These are phyloP conservation scores for Steinernema feltiae DNA, from an alignment of 1,140 invertebrate species.

Conservation along the genomic window DNA sequence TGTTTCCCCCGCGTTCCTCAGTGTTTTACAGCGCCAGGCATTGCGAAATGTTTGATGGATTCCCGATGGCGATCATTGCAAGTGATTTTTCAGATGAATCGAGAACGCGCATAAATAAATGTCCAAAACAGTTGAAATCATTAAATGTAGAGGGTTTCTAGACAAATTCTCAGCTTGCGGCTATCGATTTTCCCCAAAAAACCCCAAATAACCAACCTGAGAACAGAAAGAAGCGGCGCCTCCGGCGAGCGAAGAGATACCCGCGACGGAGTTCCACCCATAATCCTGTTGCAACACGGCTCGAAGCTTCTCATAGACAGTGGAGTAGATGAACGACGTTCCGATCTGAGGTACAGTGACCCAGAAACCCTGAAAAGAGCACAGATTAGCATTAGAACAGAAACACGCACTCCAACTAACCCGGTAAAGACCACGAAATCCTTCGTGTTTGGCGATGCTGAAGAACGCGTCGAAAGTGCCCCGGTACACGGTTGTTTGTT, in stretches of 20 bases:
- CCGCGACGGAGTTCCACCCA: slow-evolving; percentile 47
- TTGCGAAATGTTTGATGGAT: no score
- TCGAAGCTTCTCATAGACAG: slow-evolving; percentile 82
- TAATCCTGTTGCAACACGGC: slow-evolving; percentile 65
- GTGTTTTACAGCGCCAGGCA: no score
- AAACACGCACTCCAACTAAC: slow-evolving; percentile 54
- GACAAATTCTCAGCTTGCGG: neutral
- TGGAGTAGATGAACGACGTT: slow-evolving; percentile 69
- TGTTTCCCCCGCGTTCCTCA: no score
- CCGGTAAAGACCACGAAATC: slow-evolving; percentile 75
- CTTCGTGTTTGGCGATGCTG: slow-evolving; percentile 79
- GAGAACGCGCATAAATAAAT: no score
- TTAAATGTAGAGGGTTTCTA: neutral
- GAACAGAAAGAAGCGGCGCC: slow-evolving; percentile 81
- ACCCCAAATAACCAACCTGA: slow-evolving; percentile 61
- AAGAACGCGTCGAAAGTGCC: slow-evolving; percentile 70
- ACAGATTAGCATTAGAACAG: neutral
- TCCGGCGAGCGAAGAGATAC: slow-evolving; percentile 73
- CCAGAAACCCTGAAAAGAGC: slow-evolving; percentile 30
- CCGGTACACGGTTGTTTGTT: slow-evolving; percentile 32
- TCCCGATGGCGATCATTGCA: no score
- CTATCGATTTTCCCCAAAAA: neutral
- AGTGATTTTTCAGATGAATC: no score
- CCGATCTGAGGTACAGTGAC: slow-evolving; percentile 33
- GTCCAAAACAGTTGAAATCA: neutral